These are phyloP conservation scores for Erebia palarica DNA, from an alignment of 2,888 invertebrate genomes.

Conservation along the genomic window DNA sequence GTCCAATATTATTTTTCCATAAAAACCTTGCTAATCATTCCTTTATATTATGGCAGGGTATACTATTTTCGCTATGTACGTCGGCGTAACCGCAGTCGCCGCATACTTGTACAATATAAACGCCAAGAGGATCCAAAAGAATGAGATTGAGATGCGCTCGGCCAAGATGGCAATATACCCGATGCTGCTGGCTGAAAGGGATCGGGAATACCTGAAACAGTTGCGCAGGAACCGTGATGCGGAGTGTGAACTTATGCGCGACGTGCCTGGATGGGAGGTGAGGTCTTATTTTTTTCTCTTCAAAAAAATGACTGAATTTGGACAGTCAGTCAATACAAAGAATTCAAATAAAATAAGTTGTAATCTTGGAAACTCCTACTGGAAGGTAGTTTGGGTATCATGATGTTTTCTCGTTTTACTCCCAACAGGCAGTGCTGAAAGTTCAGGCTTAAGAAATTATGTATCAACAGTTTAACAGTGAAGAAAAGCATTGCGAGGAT, in stretches of 20 bases:
- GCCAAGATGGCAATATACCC: conserved; percentile 89
- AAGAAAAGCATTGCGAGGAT: no score
- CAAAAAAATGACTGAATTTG: no score
- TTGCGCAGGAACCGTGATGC: conserved; percentile 90
- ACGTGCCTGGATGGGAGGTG: conserved; percentile 94
- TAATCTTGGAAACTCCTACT: no score
- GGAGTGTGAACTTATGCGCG: conserved; percentile 93
- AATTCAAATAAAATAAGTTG: no score
- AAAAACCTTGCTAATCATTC: no score
- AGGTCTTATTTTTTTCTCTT: not conserved
- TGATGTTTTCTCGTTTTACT: no score
- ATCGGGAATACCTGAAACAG: conserved; percentile 92
- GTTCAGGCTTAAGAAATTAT: no score
- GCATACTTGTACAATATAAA: conserved; percentile 82
- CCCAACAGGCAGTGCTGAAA: no score
- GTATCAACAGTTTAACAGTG: no score
- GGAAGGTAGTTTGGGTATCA: no score
- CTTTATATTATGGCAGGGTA: conserved; percentile 73
- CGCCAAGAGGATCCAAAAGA: conserved; percentile 74
- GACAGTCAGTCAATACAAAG: no score
- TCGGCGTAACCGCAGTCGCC: conserved; percentile 82
- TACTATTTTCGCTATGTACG: conserved; percentile 83
- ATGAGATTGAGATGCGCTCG: conserved; percentile 89
- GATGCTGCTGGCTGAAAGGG: conserved; percentile 90
- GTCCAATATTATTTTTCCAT: no score